Evolutionary conservation across 2,797 vertebrate species (phyloP), one percentile per base, ranked within the genome.

Genomic region (Mormyrus proboscirostris): DNA sequence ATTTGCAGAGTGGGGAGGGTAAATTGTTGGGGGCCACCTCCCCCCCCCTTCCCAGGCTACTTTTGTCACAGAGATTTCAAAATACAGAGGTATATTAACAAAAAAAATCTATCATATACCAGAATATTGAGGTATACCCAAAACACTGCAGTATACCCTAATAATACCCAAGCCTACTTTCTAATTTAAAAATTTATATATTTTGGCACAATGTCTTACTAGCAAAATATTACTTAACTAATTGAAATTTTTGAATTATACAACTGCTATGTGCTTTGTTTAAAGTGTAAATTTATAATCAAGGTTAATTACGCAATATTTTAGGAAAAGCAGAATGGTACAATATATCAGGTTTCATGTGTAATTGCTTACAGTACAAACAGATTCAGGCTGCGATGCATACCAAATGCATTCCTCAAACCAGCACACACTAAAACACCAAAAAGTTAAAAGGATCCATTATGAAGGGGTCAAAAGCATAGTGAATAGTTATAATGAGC

Each of bases 301-400:
- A 76, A 86, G 89, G 65, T 89, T 25, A 89, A 87, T 87, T 65
- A 87, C 33, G 84, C 25, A 50, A 49, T n/a, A 51, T 62, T 86
- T 51, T 51, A 49, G 65, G 89, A 22, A 82, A 89, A 82, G n/a
- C 38, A 16, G 22, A 89, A 73, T 84, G 33, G 82, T 69, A 22
- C 88, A 86, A 38, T 62, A 87, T 62, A 53, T 33, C 22, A 29
- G 16, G 38, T 69, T 86, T 51, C 41, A 44, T 29, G 2, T 87
- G 51, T 57, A 38, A 29, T 41, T 86, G 83, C 49, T 89, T 79
- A 76, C 62, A 87, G 29, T 87, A 76, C 47, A 89, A 89, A 89
- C 82, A 89, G 49, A 86, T 73, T 86, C 47, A 10, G 84, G 51
- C 6, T 51, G 19, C 9, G 38, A 69, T 25, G 55, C 57, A 51